Conservation (phyloP, 1,140 invertebrate species). For the Dreissena polymorpha region DNA sequence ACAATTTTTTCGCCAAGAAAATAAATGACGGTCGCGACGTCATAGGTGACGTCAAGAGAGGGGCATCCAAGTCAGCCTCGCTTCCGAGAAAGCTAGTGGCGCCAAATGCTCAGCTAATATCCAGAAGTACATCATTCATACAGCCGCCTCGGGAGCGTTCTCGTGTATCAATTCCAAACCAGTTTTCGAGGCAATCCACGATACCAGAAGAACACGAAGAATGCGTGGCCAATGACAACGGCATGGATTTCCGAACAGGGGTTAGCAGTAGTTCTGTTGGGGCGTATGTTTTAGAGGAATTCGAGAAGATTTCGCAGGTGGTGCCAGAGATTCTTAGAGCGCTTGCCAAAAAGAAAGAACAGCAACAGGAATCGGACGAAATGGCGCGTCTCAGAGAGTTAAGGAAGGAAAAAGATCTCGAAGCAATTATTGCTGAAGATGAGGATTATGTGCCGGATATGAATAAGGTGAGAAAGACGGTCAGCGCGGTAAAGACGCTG, state of each 20-base stretch:
- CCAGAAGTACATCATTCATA: constrained; percentile 28
- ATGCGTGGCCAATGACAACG: neutral
- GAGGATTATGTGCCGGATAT: constrained; percentile 60
- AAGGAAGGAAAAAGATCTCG: constrained; percentile 29
- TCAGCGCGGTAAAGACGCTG: constrained; percentile 63
- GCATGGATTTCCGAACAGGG: neutral
- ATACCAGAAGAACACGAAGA: constrained; percentile 16
- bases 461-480: constrained; percentile 60
- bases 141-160: neutral
- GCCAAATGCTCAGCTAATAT: neutral
- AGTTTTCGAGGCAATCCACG: constrained; percentile 28
- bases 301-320: constrained; percentile 65
- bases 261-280: constrained; percentile 40
- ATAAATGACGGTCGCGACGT: neutral
- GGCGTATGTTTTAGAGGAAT: constrained; percentile 67
- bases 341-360: constrained; percentile 63
- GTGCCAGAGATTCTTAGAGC: constrained; percentile 64
- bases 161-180: constrained; percentile 18
- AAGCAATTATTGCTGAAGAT: constrained; percentile 24
- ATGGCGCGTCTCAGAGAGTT: constrained; percentile 19
- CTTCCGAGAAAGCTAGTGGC: constrained; percentile 36
- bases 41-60: neutral
- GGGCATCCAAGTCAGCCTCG: constrained; percentile 2
- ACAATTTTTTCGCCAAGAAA: neutral
- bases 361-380: constrained; percentile 40